A percentile compares a stretch with the other conserved stretches of the same genome.
These are phyloP conservation scores for Escarpia spicata DNA, from an alignment of 2,888 invertebrate species.

Conservation along the genomic window DNA sequence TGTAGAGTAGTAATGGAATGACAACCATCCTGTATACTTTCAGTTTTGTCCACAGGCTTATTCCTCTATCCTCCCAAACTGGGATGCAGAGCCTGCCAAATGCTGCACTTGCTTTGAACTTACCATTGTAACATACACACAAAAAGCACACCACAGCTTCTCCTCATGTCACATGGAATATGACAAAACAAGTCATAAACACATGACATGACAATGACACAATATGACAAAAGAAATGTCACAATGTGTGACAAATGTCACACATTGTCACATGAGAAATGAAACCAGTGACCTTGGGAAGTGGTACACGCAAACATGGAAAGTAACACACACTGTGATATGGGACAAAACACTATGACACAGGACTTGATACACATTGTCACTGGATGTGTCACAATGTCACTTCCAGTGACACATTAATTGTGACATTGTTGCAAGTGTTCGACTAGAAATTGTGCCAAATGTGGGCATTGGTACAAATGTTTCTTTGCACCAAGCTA, in stretches of 20 bases:
- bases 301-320: background rate
- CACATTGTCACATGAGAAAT: background rate
- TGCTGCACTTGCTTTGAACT: no score
- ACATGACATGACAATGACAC: background rate
- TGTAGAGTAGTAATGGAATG: no score
- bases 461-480: no score
- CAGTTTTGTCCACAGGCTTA: no score
- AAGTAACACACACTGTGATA: background rate
- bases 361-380: background rate
- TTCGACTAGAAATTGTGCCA: no score
- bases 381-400: background rate
- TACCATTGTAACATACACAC: background rate
- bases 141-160: no score
- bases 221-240: background rate
- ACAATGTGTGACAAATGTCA: background rate
- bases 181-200: background rate
- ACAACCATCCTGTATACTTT: no score
- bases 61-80: no score
- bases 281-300: background rate
- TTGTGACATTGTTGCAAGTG: no score
- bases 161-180: background rate
- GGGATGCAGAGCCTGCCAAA: no score
- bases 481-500: no score
- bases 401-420: background rate
- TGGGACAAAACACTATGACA: background rate